Evolutionary conservation across 2,113 vertebrate species (phyloP), one percentile per base, ranked within the genome.

Genomic region (Turnix velox): DNA sequence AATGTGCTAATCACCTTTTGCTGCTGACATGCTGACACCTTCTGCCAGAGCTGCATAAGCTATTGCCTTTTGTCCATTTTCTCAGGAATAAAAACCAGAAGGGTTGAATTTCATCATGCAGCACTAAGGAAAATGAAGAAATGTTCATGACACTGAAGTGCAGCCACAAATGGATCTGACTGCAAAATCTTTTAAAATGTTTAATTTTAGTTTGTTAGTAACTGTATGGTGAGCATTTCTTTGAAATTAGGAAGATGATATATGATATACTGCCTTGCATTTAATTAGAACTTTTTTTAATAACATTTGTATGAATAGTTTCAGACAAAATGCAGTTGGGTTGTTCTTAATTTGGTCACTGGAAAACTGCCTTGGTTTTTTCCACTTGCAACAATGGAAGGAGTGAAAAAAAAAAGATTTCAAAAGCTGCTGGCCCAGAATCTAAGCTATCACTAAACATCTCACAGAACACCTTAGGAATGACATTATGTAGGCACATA

Each of bases 331-430:
- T 48, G 30, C 42, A 45, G 80, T 87, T 37, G 86, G 87, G 33
- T 79, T 90, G 40, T 87, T 94, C 88, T 88, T 92, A 93, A 87
- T 96, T 93, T 92, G 80, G 58, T 81, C 84, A 94, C 84, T 96
- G 88, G 88, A 95, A 62, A 8, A 61, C 62, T 89, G 91, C 88
- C 77, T 67, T 93, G 92, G 63, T 39, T 54, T 76, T 73, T 52
- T 69, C 31, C 33, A 24, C 24, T 78, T 87, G 19, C 45, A 81
- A 92, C 84, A 96, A 91, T 65, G 84, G 76, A 52, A 92, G 78
- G 16, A 78, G 20, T 33, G 22, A 67, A 74, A 82, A 82, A 82
- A 82, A 90, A 87, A 65, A 0, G 1, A 72, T 65, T 84, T 72
- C 37, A 72, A n/a, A 90, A 84, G 48, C 85, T 85, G 22, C 54